These are phyloP conservation scores for Melipona quadrifasciata DNA, from an alignment of 1,140 invertebrate species.

Conservation along the genomic window DNA sequence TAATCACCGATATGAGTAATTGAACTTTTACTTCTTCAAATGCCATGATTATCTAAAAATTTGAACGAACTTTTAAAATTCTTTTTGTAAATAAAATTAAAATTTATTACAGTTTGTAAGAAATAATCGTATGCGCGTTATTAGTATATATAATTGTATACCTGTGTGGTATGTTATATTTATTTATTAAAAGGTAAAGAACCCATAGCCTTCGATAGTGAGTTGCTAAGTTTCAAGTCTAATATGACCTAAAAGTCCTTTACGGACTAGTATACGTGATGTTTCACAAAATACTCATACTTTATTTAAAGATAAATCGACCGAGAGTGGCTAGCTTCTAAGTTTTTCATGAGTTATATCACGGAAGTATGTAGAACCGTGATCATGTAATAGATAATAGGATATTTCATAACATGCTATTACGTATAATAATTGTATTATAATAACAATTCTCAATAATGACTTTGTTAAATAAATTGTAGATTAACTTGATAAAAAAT, in stretches of 20 bases:
- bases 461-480: background rate
- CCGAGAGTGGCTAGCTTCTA: constrained; percentile 13
- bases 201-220: background rate
- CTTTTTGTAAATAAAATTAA: background rate
- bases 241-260: constrained; percentile 32
- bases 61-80: background rate
- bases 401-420: constrained; percentile 8
- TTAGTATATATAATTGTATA: background rate
- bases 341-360: constrained; percentile 44
- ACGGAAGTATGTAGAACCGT: background rate
- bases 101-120: background rate
- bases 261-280: constrained; percentile 30
- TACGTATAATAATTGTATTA: background rate
- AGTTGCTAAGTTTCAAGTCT: background rate
- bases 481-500: background rate
- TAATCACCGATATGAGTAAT: background rate
- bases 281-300: constrained; percentile 47
- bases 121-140: background rate
- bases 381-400: constrained; percentile 26
- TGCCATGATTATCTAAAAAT: background rate
- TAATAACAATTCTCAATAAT: constrained; percentile 8
- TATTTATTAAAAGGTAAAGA: background rate
- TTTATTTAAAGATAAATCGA: constrained; percentile 61
- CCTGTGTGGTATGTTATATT: background rate
- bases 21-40: background rate